Conservation (phyloP, 2,113 vertebrate species). For the Tragelaphus buxtoni region DNA sequence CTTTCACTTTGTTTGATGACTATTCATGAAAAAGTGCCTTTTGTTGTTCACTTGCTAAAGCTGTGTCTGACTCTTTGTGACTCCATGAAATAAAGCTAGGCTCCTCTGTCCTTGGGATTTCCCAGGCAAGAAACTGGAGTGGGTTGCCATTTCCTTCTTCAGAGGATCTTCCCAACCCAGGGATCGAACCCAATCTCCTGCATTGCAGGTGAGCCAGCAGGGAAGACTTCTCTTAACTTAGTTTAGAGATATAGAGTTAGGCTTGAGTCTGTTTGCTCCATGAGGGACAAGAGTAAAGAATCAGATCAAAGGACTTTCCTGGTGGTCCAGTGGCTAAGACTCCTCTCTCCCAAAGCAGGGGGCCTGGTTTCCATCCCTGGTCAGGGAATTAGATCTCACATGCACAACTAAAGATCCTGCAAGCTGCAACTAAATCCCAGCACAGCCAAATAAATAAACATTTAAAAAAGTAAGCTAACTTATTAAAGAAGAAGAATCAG, state of each 20-base stretch:
- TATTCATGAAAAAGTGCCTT: not conserved
- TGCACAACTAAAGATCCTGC: not conserved
- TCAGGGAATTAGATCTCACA: not conserved
- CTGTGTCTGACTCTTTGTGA: not conserved
- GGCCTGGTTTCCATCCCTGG: not conserved
- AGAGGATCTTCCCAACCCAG: not conserved
- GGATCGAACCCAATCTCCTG: not conserved
- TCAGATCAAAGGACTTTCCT: not conserved
- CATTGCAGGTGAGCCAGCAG: not conserved
- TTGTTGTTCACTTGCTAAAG: not conserved
- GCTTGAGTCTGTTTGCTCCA: not conserved
- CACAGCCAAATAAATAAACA: not conserved
- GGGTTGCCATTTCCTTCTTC: not conserved
- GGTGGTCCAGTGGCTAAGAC: not conserved
- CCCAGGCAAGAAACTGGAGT: not conserved
- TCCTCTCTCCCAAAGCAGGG: not conserved
- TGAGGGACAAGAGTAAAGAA: not conserved
- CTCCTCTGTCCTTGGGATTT: not conserved
- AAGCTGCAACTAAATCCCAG: not conserved
- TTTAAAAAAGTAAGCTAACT: not conserved
- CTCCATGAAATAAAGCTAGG: not conserved
- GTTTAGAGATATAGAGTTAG: not conserved
- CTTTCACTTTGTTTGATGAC: not conserved
- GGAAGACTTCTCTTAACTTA: not conserved
- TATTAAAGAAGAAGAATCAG: no score